Evolutionary conservation across 1,140 invertebrate genomes (phyloP).

Genomic region (Aphelenchoides besseyi): DNA sequence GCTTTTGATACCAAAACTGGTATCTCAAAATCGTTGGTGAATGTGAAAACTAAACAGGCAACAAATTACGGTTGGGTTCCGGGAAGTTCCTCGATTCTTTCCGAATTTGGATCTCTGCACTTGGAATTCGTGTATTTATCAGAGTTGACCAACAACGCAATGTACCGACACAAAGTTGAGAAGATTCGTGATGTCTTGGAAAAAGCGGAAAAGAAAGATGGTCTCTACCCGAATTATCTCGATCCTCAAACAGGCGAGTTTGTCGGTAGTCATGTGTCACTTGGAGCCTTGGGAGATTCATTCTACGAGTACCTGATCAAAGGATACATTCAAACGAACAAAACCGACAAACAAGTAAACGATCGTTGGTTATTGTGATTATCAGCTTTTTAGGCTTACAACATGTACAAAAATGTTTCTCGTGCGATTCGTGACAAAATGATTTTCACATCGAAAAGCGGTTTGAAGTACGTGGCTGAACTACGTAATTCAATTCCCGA

Average conservation of each 20-base stretch:
- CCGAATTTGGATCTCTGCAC: slow-evolving; percentile 95
- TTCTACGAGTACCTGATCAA: slow-evolving; percentile 98
- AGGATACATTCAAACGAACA: slow-evolving; percentile 82
- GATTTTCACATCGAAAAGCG: slow-evolving; percentile 45
- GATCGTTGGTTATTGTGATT: neutral
- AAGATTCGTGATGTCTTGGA: slow-evolving; percentile 75
- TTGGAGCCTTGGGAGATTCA: slow-evolving; percentile 92
- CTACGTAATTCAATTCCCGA: slow-evolving; percentile 84
- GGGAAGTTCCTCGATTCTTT: slow-evolving; percentile 87
- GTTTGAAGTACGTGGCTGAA: slow-evolving; percentile 77
- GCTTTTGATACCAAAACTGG: slow-evolving; percentile 95
- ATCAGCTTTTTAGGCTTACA: slow-evolving; percentile 72
- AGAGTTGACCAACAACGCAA: slow-evolving; percentile 83
- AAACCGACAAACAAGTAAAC: slow-evolving; percentile 62
- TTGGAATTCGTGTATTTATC: slow-evolving; percentile 91
- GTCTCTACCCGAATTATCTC: slow-evolving; percentile 93
- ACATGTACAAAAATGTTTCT: slow-evolving; percentile 89
- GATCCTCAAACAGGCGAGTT: slow-evolving; percentile 89
- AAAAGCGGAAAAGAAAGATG: slow-evolving; percentile 81
- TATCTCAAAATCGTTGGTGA: slow-evolving; percentile 86
- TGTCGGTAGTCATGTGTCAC: slow-evolving; percentile 94
- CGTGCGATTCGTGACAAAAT: slow-evolving; percentile 50
- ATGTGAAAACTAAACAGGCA: slow-evolving; percentile 75
- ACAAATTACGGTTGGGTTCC: slow-evolving; percentile 96
- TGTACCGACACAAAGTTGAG: slow-evolving; percentile 79